phyloP scores from a whole-genome alignment of 2,797 vertebrate species.

The Rhodeus uyekii region DNA sequence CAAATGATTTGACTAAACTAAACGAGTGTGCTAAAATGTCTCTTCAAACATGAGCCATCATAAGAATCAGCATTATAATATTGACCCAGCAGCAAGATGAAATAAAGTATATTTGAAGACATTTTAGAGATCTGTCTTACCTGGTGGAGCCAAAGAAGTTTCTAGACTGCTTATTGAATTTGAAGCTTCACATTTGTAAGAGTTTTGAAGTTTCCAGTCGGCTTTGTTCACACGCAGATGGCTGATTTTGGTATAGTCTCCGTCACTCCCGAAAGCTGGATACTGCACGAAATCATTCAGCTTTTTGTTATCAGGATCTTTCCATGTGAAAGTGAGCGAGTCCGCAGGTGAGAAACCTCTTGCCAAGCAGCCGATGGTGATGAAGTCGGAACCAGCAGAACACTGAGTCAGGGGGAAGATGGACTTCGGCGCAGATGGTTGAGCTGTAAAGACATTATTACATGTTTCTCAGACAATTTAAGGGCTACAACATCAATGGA shows the following conservation, averaged over 20 bases:
- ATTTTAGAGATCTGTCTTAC: not conserved
- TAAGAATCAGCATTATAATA: not conserved
- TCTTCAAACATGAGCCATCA: not conserved
- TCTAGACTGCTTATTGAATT: not conserved
- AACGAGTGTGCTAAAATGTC: not conserved
- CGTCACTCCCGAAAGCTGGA: conserved; percentile 48
- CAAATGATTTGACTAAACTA: not conserved
- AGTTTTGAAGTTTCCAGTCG: conserved; percentile 22
- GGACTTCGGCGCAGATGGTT: not conserved
- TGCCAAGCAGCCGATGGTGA: conserved; percentile 70
- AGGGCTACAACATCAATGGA: too few species aligned
- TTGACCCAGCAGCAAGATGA: not conserved
- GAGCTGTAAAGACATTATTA: conserved; percentile 39
- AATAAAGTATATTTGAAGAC: too few species aligned
- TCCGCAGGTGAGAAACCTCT: conserved; percentile 61
- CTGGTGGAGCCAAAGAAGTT: not conserved
- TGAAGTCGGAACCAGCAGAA: not conserved
- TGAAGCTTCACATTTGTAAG: conserved; percentile 50
- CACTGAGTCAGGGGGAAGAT: conserved; percentile 64
- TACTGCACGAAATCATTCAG: conserved; percentile 64
- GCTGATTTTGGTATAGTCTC: conserved; percentile 59
- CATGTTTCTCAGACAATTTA: not conserved
- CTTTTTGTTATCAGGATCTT: rapidly evolving
- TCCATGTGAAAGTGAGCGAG: conserved; percentile 62
- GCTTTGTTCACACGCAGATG: conserved; percentile 56